Base-by-base conservation (phyloP, 37 sponge, comb jelly and placozoan genomes). In the Diacarnus erythraeanus region DNA sequence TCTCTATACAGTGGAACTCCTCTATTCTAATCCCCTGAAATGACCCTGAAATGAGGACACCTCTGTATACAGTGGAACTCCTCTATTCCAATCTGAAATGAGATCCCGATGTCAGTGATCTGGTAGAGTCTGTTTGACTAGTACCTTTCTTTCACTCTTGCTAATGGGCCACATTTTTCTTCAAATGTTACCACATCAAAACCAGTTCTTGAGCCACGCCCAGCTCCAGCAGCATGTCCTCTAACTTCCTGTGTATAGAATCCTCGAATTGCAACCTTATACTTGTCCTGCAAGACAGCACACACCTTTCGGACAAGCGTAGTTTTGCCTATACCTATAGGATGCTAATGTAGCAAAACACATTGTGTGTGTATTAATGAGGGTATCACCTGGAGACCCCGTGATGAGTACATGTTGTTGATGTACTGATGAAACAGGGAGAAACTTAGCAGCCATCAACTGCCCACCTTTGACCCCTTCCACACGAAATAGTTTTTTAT, bases 151-250 rank as follows among this genome's bases (percentile, higher is more conserved):
- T n/a, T 26, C 25, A 89, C 68, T 83, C 89, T 78, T 27, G 89
- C 89, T n/a, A 89, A 72, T 25, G 72, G 68, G 35, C 60, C 75
- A 68, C 89, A 78, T 58, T 83, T 36, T 23, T 84, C 89, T 59
- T 74, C 63, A 38, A 89, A 38, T 30, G 74, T 79, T 20, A 89
- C 89, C 73, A 83, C 89, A 83, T 89, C 89, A 89, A 89, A 89
- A 34, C 89, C 89, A 26, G 83, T 36, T 41, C 84, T 78, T 5
- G 61, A 42, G 10, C 82, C 82, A 57, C 77, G 42, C 81, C 87
- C 41, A 59, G 47, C 26, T 36, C 66, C 54, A 33, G n/a, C 77
- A 20, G 21, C 26, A 44, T 25, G 15, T 30, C 54, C 74, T 40
- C 89, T 66, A 0, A 89, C 79, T 67, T 89, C 89, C 57, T 83